Conservation (phyloP, 2,113 vertebrate genomes). For the Diphyllodes magnificus region DNA sequence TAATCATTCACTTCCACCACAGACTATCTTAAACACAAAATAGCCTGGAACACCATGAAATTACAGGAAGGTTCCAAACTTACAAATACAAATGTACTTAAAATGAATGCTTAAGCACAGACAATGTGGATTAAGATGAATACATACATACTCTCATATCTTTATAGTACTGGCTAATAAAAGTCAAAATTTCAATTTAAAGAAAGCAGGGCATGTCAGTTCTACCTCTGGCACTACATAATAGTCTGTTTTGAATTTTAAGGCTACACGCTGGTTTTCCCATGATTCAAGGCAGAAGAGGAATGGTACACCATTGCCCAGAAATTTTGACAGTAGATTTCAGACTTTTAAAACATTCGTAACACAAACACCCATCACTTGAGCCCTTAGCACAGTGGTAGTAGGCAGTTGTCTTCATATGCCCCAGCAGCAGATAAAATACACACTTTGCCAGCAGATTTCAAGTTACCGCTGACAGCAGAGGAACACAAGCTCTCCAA, state of each 20-base stretch:
- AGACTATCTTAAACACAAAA: background rate
- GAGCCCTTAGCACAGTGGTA: background rate
- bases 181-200: background rate
- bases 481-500: background rate
- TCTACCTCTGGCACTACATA: background rate
- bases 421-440: conserved; percentile 11
- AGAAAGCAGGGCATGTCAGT: background rate
- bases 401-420: background rate
- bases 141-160: background rate
- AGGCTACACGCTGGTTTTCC: background rate
- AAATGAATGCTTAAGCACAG: background rate
- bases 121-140: background rate
- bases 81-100: background rate
- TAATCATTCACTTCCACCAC: background rate
- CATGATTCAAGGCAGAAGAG: background rate
- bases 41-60: background rate
- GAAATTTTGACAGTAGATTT: background rate
- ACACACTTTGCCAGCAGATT: background rate
- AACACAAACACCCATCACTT: background rate
- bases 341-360: background rate
- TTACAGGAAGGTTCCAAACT: background rate
- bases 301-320: background rate
- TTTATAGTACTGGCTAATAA: background rate
- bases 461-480: background rate
- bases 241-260: background rate